Evolutionary conservation across 2,888 invertebrate species (phyloP).

Genomic region (Cryptocephalus primarius): DNA sequence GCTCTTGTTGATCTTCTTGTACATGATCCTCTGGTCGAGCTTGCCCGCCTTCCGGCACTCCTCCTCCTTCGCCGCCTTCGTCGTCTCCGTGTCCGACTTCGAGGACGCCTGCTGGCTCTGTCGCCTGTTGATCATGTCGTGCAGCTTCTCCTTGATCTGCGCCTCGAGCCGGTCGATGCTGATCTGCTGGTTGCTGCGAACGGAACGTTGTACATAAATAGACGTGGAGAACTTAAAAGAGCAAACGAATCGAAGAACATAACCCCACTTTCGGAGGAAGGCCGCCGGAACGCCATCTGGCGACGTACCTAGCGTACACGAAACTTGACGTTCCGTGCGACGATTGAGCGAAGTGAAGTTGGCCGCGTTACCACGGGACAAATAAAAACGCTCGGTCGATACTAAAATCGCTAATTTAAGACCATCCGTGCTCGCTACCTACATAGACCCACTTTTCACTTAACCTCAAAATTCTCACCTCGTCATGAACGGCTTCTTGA

Average conservation of each 20-base stretch:
- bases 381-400: no score
- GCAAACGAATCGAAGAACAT: neutral
- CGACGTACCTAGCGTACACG: no score
- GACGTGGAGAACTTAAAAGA: constrained; percentile 2
- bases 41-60: no score
- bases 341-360: no score
- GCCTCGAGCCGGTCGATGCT: constrained; percentile 35
- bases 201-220: constrained; percentile 1
- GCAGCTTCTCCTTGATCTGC: constrained; percentile 38
- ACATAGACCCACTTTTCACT: no score
- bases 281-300: no score
- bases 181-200: constrained; percentile 23
- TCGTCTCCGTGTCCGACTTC: constrained; percentile 27
- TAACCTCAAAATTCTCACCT: constrained; percentile 4
- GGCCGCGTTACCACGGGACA: no score
- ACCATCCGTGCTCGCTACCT: no score
- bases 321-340: no score
- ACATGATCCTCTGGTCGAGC: constrained; percentile 29
- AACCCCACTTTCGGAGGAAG: no score
- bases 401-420: no score
- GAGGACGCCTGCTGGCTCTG: constrained; percentile 27
- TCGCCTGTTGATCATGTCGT: constrained; percentile 34
- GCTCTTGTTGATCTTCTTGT: constrained; percentile 38
- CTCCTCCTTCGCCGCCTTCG: no score
- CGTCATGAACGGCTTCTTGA: constrained; percentile 18